Evolutionary conservation across 2,888 invertebrate genomes (phyloP), one percentile per base, ranked within the genome.

Genomic region (Hirtodrosophila cameraria): DNA sequence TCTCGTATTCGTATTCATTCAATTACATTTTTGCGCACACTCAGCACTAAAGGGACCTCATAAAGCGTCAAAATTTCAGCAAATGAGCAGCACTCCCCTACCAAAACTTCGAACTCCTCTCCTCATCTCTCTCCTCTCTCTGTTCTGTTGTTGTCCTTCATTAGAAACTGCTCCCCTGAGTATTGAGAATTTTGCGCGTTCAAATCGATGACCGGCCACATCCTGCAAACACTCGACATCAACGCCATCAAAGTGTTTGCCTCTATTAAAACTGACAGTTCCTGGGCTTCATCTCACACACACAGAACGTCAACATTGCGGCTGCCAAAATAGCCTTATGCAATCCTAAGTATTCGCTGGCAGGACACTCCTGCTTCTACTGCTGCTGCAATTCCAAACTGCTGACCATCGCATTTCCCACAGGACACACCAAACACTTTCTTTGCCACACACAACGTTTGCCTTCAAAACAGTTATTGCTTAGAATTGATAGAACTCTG

Each of bases 1-100:
- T n/a, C 43, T 46, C 54, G 39, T 46, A 43, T 61, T 63, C 79
- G n/a, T n/a, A 48, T 42, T 78, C 78, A 85, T 86, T 83, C 83
- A 83, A 83, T 86, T 83, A 83, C 81, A 86, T 86, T 83, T 82
- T 83, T 83, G 86, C 84, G 83, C 83, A 81, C 78, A 81, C 78
- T 83, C 83, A 83, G 86, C 83, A 86, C 83, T 83, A 83, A 83
- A 86, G 83, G 83, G 86, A 83, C 78, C 81, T 83, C 83, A 83
- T 83, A 83, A 83, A 83, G 86, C 86, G 83, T 83, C 86, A 83
- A 83, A 80, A 74, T 79, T 80, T 74, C 81, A 45, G 59, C 83
- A 86, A 83, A 86, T 86, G 77, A 85, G 74, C 74, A 67, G 39
- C 61, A 42, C 25, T 13, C 15, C 16, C 1, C 12, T 30, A 2